A percentile compares a stretch with the other conserved stretches of the same genome.
phyloP scores from a whole-genome alignment of 2,888 invertebrate species.

The Candidula unifasciata region DNA sequence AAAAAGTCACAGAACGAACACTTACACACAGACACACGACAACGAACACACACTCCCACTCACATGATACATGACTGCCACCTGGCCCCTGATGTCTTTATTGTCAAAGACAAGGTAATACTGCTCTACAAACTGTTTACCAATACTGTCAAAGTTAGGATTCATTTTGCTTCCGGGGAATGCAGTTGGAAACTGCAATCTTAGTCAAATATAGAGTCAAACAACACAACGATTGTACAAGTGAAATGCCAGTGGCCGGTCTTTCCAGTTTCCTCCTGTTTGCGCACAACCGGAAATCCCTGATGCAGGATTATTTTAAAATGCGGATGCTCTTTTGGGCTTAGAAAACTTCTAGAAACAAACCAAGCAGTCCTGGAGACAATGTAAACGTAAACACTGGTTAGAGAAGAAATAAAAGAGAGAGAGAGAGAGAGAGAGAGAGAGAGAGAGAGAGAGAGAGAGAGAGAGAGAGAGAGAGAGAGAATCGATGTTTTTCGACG shows the following conservation, averaged over 20 bases:
- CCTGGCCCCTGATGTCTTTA: slow-evolving; percentile 42
- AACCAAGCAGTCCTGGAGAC: too few species aligned
- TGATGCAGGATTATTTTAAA: not conserved
- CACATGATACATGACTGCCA: slow-evolving; percentile 53
- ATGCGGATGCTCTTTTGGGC: not conserved
- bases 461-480: too few species aligned
- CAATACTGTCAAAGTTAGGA: slow-evolving; percentile 53
- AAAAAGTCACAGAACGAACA: too few species aligned
- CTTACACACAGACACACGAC: slow-evolving; percentile 45
- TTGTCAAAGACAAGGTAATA: slow-evolving; percentile 55
- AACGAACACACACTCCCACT: slow-evolving; percentile 14
- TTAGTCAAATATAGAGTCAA: not conserved
- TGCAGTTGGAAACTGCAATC: not conserved
- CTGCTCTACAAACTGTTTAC: slow-evolving; percentile 52
- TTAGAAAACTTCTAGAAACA: too few species aligned
- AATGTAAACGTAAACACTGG: too few species aligned
- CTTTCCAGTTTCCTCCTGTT: not conserved
- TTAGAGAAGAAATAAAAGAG: too few species aligned
- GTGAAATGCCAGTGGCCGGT: not conserved
- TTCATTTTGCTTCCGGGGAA: slow-evolving; percentile 37
- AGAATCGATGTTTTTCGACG: too few species aligned
- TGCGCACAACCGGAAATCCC: slow-evolving; percentile 19
- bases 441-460: too few species aligned
- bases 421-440: too few species aligned
- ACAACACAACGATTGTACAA: not conserved